Conservation (phyloP, 1,140 invertebrate genomes). For the Nasonia giraulti region DNA sequence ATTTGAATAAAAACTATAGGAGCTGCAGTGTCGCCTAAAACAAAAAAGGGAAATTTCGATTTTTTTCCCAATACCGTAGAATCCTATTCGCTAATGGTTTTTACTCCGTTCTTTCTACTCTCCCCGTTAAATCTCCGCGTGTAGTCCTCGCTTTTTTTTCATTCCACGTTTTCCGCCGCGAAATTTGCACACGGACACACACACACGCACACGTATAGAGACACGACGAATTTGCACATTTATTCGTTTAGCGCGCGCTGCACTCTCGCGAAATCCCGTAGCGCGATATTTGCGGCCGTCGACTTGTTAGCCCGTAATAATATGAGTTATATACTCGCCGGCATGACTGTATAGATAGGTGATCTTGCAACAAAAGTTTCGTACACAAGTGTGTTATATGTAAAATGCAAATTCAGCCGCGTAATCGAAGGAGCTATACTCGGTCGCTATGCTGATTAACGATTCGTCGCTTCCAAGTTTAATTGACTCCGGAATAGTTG, state of each 20-base stretch:
- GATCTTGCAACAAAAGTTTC: conserved; percentile 23
- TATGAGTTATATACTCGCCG: neutral
- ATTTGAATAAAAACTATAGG: too few species aligned
- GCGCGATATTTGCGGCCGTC: neutral
- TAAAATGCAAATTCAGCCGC: neutral
- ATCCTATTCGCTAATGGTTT: neutral
- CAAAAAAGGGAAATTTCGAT: neutral
- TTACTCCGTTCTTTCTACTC: neutral
- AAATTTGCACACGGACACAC: too few species aligned
- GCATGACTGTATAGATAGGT: neutral
- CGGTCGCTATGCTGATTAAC: conserved; percentile 59
- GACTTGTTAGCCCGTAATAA: neutral
- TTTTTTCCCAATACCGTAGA: neutral
- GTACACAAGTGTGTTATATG: neutral
- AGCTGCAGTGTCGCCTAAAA: too few species aligned
- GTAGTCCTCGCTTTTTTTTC: neutral
- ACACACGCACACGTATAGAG: too few species aligned
- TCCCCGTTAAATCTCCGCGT: neutral
- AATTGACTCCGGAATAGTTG: conserved; percentile 74
- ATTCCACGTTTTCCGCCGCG: neutral
- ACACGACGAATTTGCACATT: too few species aligned
- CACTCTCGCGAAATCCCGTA: neutral
- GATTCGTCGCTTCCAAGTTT: conserved; percentile 66
- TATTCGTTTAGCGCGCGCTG: too few species aligned
- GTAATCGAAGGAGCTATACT: neutral